These are phyloP conservation scores for Crotalus viridis DNA, from an alignment of 2,113 vertebrate species.

Conservation along the genomic window DNA sequence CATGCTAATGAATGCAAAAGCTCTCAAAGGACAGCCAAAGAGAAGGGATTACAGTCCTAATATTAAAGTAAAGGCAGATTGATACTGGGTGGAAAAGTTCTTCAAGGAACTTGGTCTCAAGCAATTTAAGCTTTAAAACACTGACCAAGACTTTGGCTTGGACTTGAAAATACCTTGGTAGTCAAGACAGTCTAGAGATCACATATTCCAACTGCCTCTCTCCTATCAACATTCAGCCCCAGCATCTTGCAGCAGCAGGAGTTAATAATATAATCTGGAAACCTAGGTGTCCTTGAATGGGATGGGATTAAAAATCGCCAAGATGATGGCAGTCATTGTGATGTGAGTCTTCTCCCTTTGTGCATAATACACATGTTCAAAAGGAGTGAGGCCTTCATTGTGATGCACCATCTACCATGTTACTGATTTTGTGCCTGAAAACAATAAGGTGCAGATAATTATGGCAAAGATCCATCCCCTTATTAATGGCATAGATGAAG, in stretches of 20 bases:
- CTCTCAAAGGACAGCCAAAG: background rate
- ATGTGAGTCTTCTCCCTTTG: background rate
- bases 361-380: background rate
- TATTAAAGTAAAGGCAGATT: background rate
- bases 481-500: background rate
- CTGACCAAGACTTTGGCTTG: background rate
- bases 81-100: background rate
- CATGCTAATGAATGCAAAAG: background rate
- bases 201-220: background rate
- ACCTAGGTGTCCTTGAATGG: background rate
- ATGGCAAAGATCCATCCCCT: background rate
- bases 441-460: background rate
- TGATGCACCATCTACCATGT: background rate
- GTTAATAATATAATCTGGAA: background rate
- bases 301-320: background rate
- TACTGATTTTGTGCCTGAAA: background rate
- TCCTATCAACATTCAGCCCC: background rate
- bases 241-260: background rate
- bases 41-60: background rate
- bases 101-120: background rate
- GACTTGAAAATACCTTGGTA: background rate
- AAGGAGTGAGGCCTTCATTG: background rate
- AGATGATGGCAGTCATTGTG: background rate
- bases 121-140: background rate
- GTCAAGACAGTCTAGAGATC: background rate